Percentiles rank a stretch among this genome's conserved stretches.
Conservation (phyloP, 1,140 invertebrate species). For the Drosophila tani region DNA sequence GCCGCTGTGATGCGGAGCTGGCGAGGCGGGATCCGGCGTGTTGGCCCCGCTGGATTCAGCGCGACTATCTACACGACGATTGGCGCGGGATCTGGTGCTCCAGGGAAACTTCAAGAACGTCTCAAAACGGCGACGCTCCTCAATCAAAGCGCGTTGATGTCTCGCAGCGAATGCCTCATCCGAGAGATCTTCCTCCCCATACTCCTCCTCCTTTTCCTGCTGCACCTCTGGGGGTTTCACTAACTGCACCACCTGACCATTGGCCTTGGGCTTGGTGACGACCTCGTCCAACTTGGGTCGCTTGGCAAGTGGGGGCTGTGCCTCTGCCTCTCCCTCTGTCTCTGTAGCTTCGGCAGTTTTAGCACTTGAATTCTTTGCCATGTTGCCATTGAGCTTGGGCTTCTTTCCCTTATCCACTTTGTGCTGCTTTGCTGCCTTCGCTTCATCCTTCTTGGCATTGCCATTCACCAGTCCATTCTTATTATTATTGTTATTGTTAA, state of each 20-base stretch:
- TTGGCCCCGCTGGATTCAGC: conserved; percentile 90
- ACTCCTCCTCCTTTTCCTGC: conserved; percentile 13
- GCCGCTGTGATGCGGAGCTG: conserved; percentile 59
- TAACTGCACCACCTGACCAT: conserved; percentile 17
- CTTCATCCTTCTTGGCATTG: conserved; percentile 26
- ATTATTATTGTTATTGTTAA: conserved; percentile 36
- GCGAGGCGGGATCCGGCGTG: conserved; percentile 88
- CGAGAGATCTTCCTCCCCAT: conserved; percentile 87
- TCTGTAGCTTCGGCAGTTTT: conserved; percentile 12
- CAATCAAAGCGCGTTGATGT: conserved; percentile 91
- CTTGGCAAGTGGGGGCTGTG: conserved; percentile 41
- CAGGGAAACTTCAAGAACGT: conserved; percentile 89
- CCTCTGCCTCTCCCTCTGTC: not conserved
- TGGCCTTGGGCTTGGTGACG: conserved; percentile 1
- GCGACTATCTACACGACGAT: conserved; percentile 88
- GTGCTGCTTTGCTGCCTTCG: conserved; percentile 2
- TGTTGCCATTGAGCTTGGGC: conserved; percentile 49
- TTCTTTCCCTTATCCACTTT: not conserved
- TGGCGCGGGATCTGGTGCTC: conserved; percentile 87
- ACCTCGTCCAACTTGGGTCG: conserved; percentile 38
- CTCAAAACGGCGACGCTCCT: conserved; percentile 92
- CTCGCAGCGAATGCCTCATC: conserved; percentile 89
- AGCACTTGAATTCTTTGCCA: conserved; percentile 9
- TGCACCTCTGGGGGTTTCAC: not conserved
- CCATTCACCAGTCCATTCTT: conserved; percentile 62